A percentile compares a stretch with the other conserved stretches of the same genome.
Conservation (phyloP, 2,797 vertebrate species). For the Rousettus madagascariensis region DNA sequence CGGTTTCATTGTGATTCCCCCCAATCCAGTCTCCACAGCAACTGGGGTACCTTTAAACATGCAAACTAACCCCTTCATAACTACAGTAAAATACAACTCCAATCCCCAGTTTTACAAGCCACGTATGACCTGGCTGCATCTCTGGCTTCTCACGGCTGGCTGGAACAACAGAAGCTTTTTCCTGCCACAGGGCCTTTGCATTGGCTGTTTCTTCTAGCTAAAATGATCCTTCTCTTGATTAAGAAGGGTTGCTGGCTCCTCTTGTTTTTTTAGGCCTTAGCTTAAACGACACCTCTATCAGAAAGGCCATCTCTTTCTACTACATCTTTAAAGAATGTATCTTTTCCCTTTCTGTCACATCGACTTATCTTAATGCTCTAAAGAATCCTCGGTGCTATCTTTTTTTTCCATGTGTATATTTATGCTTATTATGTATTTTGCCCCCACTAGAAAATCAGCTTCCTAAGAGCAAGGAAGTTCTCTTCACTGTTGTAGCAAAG, state of each 20-base stretch:
- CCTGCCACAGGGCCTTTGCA: background rate
- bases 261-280: background rate
- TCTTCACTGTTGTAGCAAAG: background rate
- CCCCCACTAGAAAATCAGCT: background rate
- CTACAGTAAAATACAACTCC: background rate
- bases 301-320: background rate
- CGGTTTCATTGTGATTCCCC: background rate
- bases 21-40: background rate
- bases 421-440: background rate
- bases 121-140: too few species aligned
- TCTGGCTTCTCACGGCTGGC: background rate
- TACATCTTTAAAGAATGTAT: background rate
- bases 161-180: background rate
- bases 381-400: background rate
- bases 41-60: background rate
- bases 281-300: background rate
- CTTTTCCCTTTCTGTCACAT: background rate
- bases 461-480: background rate
- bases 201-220: background rate
- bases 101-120: background rate
- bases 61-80: background rate
- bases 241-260: background rate
- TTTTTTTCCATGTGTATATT: accelerated
- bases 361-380: background rate
- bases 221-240: background rate